phyloP scores from a whole-genome alignment of 2,113 vertebrate species.

The Rostratula benghalensis region DNA sequence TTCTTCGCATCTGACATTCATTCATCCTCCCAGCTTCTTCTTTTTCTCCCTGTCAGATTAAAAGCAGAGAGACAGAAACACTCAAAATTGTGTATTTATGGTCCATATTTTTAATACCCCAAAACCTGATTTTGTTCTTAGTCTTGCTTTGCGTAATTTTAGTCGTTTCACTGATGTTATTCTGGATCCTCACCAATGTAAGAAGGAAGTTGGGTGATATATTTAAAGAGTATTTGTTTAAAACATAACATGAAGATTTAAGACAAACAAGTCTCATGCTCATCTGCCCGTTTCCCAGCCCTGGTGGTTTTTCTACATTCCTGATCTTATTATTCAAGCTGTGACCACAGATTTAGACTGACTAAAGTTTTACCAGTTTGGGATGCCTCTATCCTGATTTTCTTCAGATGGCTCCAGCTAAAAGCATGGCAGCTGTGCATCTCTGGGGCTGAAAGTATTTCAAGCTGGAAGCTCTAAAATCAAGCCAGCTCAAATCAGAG shows the following conservation, averaged over 20 bases:
- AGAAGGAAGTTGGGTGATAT: background rate
- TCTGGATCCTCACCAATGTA: background rate
- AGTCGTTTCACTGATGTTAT: background rate
- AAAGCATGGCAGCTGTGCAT: background rate
- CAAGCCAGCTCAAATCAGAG: background rate
- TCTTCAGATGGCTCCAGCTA: background rate
- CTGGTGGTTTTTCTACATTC: background rate
- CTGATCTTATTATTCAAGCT: background rate
- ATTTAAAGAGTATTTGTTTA: background rate
- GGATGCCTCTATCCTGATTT: background rate
- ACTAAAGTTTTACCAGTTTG: background rate
- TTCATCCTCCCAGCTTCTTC: constrained; percentile 9
- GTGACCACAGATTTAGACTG: background rate
- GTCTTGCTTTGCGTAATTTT: background rate
- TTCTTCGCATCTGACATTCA: constrained; percentile 45
- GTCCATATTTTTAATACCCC: background rate
- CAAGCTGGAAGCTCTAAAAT: background rate
- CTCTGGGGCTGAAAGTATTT: background rate
- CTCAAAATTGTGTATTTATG: background rate
- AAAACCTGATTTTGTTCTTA: background rate
- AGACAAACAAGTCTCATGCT: background rate
- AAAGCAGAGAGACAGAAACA: constrained; percentile 9
- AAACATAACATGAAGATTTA: background rate
- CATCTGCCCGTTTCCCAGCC: background rate
- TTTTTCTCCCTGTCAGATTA: background rate